phyloP scores from a whole-genome alignment of 2,888 invertebrate genomes.

The Campaea margaritaria region DNA sequence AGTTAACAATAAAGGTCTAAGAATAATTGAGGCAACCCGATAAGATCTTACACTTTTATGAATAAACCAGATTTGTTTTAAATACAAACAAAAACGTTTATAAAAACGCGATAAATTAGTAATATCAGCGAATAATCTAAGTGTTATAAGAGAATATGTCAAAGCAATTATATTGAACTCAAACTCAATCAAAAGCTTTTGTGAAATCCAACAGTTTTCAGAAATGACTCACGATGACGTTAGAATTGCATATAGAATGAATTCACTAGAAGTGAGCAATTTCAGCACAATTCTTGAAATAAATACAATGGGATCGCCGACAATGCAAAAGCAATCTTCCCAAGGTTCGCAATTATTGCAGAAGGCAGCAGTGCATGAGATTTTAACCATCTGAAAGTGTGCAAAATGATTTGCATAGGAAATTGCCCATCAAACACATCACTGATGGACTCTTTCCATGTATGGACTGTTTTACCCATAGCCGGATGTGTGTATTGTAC shows the following conservation, averaged over 20 bases:
- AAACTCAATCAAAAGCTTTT: conserved; percentile 11
- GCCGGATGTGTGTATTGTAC: background rate
- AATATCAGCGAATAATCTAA: no score
- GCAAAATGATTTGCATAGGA: conserved; percentile 33
- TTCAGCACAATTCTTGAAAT: conserved; percentile 25
- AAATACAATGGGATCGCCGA: conserved; percentile 21
- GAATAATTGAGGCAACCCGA: background rate
- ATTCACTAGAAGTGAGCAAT: conserved; percentile 14
- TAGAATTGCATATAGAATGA: conserved; percentile 4
- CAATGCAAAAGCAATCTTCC: conserved; percentile 32
- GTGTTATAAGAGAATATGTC: background rate
- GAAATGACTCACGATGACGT: background rate
- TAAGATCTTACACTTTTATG: background rate
- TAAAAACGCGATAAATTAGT: no score
- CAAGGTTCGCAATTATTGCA: conserved; percentile 35
- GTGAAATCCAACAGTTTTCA: conserved; percentile 4
- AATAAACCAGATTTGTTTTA: no score
- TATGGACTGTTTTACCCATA: conserved; percentile 4
- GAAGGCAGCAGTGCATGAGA: conserved; percentile 34
- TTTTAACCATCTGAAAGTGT: conserved; percentile 28
- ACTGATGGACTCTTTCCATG: conserved; percentile 19
- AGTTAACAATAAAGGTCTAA: conserved; percentile 1
- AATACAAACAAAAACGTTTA: no score
- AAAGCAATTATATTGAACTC: background rate
- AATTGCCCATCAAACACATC: conserved; percentile 24